Evolutionary conservation across 1,140 invertebrate genomes (phyloP), one percentile per base, ranked within the genome.

Genomic region (Plectus sambesii): DNA sequence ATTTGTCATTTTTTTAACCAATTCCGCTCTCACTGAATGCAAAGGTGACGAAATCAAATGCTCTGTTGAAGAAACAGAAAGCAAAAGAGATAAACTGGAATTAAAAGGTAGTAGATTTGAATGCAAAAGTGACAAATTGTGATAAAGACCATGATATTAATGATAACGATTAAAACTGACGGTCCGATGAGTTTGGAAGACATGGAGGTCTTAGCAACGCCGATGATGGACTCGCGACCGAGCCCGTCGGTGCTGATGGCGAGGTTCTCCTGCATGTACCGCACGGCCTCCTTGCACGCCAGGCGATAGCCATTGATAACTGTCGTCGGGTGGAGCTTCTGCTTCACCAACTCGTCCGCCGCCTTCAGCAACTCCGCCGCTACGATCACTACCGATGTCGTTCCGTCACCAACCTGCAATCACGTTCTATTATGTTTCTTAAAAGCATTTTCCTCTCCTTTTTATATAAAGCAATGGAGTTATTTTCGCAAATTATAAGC

Each of bases 301-400:
- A 98, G 77, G 58, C 90, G 79, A 68, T 97, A 99, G 20, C 94
- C 94, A 67, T 86, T 88, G 59, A 99, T 99, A 37, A 99, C 90
- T 25, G 90, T 94, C 1, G 94, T 99, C 0, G 94, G 92, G 74
- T 99, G 94, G 69, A 99, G 96, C 71, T 96, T 98, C 71, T 92
- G 87, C 72, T 96, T 93, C 0, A 98, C 92, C 44, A 99, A 75
- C 68, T 98, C 92, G 79, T 99, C 93, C 48, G 92, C 94, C 78
- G 90, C 94, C 78, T 93, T 84, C 29, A 87, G 63, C 44, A 86
- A 73, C 66, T 85, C 83, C 53, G 82, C 82, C 58, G 84, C 84
- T 59, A 87, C 75, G 35, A 87, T 83, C 5, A 85, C 93, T 55
- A 98, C 93, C 53, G 90, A 94, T 20, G 94, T 99, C 35, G 94